A percentile compares a stretch with the other conserved stretches of the same genome.
These are phyloP conservation scores for Odontocerum albicorne DNA, from an alignment of 2,888 invertebrate species.

Conservation along the genomic window DNA sequence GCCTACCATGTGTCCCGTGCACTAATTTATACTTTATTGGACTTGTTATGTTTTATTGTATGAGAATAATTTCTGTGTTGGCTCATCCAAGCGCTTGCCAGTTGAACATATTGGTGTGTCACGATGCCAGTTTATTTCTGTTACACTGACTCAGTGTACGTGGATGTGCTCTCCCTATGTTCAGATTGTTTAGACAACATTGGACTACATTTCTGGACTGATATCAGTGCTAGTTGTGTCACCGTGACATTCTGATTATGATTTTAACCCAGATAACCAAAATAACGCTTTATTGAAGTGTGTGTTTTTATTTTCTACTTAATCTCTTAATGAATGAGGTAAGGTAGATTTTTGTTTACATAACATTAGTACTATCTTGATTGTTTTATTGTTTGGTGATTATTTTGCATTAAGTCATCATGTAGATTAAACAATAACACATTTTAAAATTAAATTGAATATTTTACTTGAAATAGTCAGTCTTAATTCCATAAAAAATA, in stretches of 20 bases:
- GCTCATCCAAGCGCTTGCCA: conserved; percentile 5
- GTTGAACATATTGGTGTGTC: conserved; percentile 14
- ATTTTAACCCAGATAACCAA: conserved; percentile 28
- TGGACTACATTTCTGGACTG: too few relatives aligned
- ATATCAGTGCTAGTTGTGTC: conserved; percentile 18
- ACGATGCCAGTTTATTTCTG: conserved; percentile 19
- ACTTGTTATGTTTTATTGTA: conserved; percentile 13
- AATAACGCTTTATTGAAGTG: conserved; percentile 22
- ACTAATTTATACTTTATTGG: conserved; percentile 18
- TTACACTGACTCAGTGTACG: conserved; percentile 24
- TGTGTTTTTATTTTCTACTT: background rate
- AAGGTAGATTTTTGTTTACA: too few relatives aligned
- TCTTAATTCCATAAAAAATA: too few relatives aligned
- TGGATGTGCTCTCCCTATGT: too few relatives aligned
- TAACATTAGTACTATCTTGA: too few relatives aligned
- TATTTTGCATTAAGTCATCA: too few relatives aligned
- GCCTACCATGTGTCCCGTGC: conserved; percentile 9
- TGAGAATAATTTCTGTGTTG: conserved; percentile 12
- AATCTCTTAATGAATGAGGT: too few relatives aligned
- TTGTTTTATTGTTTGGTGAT: too few relatives aligned
- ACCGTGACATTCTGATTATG: conserved; percentile 22
- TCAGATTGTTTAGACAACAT: too few relatives aligned
- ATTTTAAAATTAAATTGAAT: too few relatives aligned
- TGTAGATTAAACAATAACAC: too few relatives aligned
- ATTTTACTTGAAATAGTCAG: too few relatives aligned